Evolutionary conservation across 2,113 vertebrate genomes (phyloP).

Genomic region (Oncorhynchus gorbuscha): DNA sequence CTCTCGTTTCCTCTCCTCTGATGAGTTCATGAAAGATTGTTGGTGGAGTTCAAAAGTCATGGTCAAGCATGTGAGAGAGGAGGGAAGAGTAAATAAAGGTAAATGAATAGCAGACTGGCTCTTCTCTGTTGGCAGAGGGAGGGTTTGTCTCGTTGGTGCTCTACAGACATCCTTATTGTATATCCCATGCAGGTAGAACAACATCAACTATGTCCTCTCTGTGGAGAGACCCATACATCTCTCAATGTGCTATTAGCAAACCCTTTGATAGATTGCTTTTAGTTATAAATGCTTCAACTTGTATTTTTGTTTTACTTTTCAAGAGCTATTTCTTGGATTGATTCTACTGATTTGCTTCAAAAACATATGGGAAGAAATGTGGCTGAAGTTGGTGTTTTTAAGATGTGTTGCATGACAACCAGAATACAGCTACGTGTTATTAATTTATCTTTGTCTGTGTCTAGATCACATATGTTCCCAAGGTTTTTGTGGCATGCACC

Average conservation of each 20-base stretch:
- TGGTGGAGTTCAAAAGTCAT: slow-evolving; percentile 45
- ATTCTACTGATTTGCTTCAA: neutral
- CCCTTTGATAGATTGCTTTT: slow-evolving; percentile 23
- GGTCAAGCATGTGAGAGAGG: slow-evolving; percentile 56
- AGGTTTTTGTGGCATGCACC: neutral
- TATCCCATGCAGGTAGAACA: slow-evolving; percentile 16
- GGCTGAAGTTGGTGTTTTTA: neutral
- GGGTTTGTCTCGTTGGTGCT: slow-evolving; percentile 33
- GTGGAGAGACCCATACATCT: slow-evolving; percentile 23
- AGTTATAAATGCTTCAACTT: slow-evolving; percentile 24
- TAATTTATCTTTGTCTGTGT: neutral
- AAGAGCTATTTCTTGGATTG: slow-evolving; percentile 1
- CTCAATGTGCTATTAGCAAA: slow-evolving; percentile 16
- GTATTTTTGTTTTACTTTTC: slow-evolving; percentile 6
- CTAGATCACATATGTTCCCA: neutral
- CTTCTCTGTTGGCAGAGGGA: slow-evolving; percentile 51
- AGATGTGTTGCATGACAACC: neutral
- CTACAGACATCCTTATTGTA: slow-evolving; percentile 41
- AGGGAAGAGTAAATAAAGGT: slow-evolving; percentile 51
- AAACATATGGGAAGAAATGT: neutral
- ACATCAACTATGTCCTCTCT: slow-evolving; percentile 9
- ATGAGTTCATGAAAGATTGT: slow-evolving; percentile 38
- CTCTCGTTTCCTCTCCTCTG: neutral
- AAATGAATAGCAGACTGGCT: slow-evolving; percentile 58
- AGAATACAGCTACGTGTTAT: neutral